phyloP scores from a whole-genome alignment of 1,140 invertebrate genomes.

The Caerostris darwini region DNA sequence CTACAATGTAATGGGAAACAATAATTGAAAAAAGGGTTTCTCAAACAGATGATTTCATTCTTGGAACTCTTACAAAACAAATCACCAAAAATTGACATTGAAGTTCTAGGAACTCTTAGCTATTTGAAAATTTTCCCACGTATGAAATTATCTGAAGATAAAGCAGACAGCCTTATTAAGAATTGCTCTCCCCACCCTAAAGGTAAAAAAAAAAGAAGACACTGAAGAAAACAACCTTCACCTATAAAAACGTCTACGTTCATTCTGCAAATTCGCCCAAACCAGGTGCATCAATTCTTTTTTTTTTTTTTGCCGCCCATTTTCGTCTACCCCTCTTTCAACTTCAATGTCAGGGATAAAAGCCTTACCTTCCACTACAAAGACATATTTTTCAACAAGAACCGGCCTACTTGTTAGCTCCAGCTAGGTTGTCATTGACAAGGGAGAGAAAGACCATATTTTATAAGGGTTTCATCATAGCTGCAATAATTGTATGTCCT shows the following conservation, averaged over 20 bases:
- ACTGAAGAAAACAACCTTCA: background rate
- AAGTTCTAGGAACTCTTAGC: no score
- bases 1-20: no score
- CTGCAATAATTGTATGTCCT: no score
- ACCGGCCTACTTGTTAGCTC: background rate
- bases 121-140: no score
- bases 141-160: background rate
- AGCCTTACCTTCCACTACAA: background rate
- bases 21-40: no score
- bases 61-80: no score
- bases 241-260: background rate
- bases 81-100: no score
- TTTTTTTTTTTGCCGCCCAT: background rate
- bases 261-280: background rate
- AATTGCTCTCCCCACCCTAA: background rate
- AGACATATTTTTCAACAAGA: background rate
- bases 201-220: background rate
- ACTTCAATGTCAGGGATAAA: background rate
- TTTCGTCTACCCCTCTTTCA: background rate
- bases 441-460: no score
- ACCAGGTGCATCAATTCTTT: background rate
- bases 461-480: no score
- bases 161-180: background rate
- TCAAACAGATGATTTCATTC: no score
- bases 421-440: no score